These are phyloP conservation scores for Danio tinwini DNA, from an alignment of 2,797 vertebrate genomes.

Conservation along the genomic window DNA sequence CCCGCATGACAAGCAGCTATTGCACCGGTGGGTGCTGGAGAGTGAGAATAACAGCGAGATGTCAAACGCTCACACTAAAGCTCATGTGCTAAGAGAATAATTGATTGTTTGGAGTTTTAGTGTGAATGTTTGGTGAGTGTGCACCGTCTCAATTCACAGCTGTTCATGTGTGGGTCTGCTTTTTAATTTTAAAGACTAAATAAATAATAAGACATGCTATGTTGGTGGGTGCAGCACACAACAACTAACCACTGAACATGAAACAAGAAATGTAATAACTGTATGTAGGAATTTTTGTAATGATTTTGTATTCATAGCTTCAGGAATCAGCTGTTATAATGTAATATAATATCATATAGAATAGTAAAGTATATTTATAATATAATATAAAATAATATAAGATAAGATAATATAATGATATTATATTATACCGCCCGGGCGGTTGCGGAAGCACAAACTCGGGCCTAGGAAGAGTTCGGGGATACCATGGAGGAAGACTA, in stretches of 20 bases:
- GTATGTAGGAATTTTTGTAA: too few species aligned
- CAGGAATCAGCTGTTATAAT: too few species aligned
- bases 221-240: not conserved
- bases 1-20: conserved; percentile 1
- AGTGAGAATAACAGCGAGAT: not conserved
- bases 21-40: conserved; percentile 30
- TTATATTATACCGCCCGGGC: too few species aligned
- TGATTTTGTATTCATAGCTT: too few species aligned
- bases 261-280: not conserved
- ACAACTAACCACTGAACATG: not conserved
- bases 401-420: too few species aligned
- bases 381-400: too few species aligned
- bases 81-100: conserved; percentile 10
- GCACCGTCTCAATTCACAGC: not conserved
- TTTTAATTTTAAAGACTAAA: not conserved
- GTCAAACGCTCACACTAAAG: conserved; percentile 10
- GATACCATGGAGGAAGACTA: too few species aligned
- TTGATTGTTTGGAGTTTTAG: not conserved
- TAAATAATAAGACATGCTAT: not conserved
- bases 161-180: not conserved
- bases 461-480: too few species aligned
- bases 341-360: too few species aligned
- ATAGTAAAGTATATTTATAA: too few species aligned
- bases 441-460: too few species aligned
- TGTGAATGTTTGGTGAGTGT: conserved; percentile 14